phyloP scores from a whole-genome alignment of 1,140 invertebrate species.

The Macrocentrus cingulum region DNA sequence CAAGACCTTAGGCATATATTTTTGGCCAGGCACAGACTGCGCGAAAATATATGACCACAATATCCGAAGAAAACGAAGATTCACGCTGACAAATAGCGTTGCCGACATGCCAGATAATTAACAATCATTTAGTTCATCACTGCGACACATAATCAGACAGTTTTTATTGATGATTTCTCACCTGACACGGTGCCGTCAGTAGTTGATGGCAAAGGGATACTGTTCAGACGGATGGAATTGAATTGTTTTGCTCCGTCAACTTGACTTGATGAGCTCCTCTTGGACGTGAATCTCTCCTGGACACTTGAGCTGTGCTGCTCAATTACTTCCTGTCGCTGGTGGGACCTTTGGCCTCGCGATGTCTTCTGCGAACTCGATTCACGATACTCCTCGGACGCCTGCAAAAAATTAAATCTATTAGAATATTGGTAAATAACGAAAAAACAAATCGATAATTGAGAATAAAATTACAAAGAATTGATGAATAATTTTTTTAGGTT shows the following conservation, averaged over 20 bases:
- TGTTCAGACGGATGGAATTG: conserved; percentile 68
- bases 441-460: too few relatives aligned
- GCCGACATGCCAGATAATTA: not conserved
- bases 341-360: conserved; percentile 45
- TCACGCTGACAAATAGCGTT: conserved; percentile 15
- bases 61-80: conserved; percentile 18
- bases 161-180: conserved; percentile 48
- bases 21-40: conserved; percentile 28
- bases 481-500: too few relatives aligned
- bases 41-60: not conserved
- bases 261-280: conserved; percentile 42
- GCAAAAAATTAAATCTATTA: conserved; percentile 27
- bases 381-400: conserved; percentile 56
- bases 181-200: conserved; percentile 73
- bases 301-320: conserved; percentile 47
- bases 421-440: not conserved
- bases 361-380: conserved; percentile 51
- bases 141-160: not conserved
- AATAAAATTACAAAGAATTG: too few relatives aligned
- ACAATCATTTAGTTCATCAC: not conserved
- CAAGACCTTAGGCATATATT: conserved; percentile 29
- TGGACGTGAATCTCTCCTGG: conserved; percentile 47
- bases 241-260: conserved; percentile 53
- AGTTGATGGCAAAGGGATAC: conserved; percentile 72
- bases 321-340: conserved; percentile 47